Evolutionary conservation across 2,113 vertebrate genomes (phyloP), one percentile per base, ranked within the genome.

Genomic region (Stegastes partitus): DNA sequence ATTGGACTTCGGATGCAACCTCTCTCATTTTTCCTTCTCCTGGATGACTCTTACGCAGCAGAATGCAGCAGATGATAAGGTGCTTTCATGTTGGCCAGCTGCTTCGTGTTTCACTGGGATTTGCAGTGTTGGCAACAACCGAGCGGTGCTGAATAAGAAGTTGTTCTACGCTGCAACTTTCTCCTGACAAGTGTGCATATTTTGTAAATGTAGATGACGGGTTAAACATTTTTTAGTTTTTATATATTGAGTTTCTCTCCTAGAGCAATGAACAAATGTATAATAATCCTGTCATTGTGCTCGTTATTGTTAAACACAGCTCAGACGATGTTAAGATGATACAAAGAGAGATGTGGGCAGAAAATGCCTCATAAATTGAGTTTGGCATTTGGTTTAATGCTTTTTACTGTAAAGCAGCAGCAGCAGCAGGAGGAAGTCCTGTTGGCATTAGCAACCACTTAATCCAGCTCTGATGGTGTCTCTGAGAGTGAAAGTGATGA

Each of bases 21-120:
- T 26, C 0, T 3, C 21, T 64, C 10, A 5, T 53, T 47, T 37
- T 45, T 21, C 21, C 25, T 0, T 1, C 11, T 51, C 39, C 42
- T 42, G 14, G 31, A 8, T 1, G 1, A 16, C 42, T 63, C 50
- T 50, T 8, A 16, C 5, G 21, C 7, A 47, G 49, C 21, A 26
- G 25, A 74, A 7, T 31, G 15, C 12, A 56, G 25, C 5, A 39
- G 68, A 68, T 65, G 54, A 59, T 59, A 18, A 4, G n/a, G 8
- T 42, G 39, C 39, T 42, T 42, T 42, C 39, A 42, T 42, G 39
- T 42, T 56, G 4, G 18, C n/a, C 57, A 73, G 56, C 74, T 77
- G 50, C 19, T 53, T 51, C 51, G 47, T 0, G 21, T 54, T 71
- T 74, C 22, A 67, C 5, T 54, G 39, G 16, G 31, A 15, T 57